Percentiles rank a stretch among this genome's conserved stretches.
Conservation (phyloP, 1,140 invertebrate genomes). For the Cyrtorhinus lividipennis region DNA sequence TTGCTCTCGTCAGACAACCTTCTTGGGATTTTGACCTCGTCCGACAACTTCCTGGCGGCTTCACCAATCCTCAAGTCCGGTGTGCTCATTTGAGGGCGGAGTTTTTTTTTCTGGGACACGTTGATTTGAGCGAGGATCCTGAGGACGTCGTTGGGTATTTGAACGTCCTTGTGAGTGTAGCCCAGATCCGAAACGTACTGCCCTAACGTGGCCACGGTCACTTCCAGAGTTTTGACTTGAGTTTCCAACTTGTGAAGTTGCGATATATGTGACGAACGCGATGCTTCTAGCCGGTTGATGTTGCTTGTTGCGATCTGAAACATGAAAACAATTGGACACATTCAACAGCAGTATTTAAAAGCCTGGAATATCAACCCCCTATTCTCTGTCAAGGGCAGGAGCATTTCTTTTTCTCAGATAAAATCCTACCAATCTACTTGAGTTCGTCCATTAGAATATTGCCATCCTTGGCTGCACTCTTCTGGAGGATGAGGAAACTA, state of each 20-base stretch:
- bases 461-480: no score
- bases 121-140: conserved; percentile 44
- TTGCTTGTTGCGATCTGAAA: conserved; percentile 42
- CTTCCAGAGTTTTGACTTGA: conserved; percentile 45
- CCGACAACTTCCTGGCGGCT: conserved; percentile 28
- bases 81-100: conserved; percentile 31
- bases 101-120: conserved; percentile 32
- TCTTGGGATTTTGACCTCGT: background rate
- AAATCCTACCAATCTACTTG: no score
- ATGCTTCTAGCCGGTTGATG: conserved; percentile 44
- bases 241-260: conserved; percentile 43
- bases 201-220: conserved; percentile 44
- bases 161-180: conserved; percentile 40
- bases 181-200: conserved; percentile 42
- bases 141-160: conserved; percentile 47
- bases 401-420: no score
- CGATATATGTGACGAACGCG: conserved; percentile 38
- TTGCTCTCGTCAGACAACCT: background rate
- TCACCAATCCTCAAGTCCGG: conserved; percentile 34
- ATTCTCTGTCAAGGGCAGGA: background rate
- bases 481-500: no score
- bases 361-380: no score
- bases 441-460: no score
- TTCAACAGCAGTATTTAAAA: no score
- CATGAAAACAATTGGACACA: no score